Evolutionary conservation across 2,797 vertebrate genomes (phyloP), one percentile per base, ranked within the genome.

Genomic region (Melanotaenia parkinsoni): DNA sequence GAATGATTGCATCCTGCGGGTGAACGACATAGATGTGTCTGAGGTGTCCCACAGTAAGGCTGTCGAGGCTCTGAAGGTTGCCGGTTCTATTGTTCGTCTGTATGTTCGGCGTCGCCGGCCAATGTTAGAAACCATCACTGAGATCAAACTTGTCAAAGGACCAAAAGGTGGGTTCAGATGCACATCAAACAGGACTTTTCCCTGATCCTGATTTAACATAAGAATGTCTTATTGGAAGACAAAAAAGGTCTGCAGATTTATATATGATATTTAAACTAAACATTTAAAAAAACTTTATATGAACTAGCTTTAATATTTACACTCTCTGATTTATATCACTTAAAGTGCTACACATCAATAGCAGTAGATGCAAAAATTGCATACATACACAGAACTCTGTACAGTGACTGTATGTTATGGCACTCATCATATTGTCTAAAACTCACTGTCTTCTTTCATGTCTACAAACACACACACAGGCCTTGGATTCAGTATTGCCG

Each of bases 91-190:
- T 1, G 98, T 99, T 5, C 92, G 95, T 0, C 92, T 99, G 40
- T 98, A 99, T 0, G 97, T 99, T 20, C 96, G 97, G 5, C 93
- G 98, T 77, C 96, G 97, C 56, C 94, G 97, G 81, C 97, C 98
- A 2, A 97, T 98, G 93, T 92, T 98, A 81, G 98, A 99, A 92
- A 98, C 98, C 1, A 94, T 98, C 24, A 94, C 97, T 33, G 97
- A 99, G 90, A 97, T 98, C 89, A 98, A 98, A 92, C 94, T 99
- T 77, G 95, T 97, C 88, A 99, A 99, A 94, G 97, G 97, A 83
- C 97, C 97, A 81, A 99, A 99, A 97, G 98, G 98, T 99, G 94
- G 16, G 70, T 71, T 60, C 58, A 67, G 4, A 50, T 35, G 58
- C 4, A 0, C 20, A 37, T 33, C 16, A 43, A 10, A 40, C 0